Evolutionary conservation across 2,113 vertebrate species (phyloP).

Genomic region (Anarrhichthys ocellatus): DNA sequence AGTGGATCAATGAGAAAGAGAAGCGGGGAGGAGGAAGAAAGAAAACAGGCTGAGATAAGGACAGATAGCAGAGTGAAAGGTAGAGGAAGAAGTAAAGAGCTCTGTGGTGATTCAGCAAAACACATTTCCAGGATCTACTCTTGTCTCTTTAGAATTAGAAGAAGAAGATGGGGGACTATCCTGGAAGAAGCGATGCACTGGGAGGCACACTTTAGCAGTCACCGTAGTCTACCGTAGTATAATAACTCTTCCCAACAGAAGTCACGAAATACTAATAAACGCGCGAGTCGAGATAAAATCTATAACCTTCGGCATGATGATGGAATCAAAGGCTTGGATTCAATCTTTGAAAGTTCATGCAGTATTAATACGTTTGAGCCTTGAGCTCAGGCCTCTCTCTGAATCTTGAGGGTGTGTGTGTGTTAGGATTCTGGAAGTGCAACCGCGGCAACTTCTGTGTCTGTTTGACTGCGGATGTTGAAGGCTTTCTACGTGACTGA

Average conservation of each 20-base stretch:
- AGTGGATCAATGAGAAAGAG: constrained; percentile 55
- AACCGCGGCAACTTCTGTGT: not conserved
- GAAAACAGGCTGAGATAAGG: constrained; percentile 24
- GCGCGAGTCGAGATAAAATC: not conserved
- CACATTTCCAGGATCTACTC: not conserved
- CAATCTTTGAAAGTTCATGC: constrained; percentile 27
- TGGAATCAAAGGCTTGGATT: constrained; percentile 34
- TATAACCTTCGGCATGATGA: not conserved
- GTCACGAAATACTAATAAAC: not conserved
- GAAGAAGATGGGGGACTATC: not conserved
- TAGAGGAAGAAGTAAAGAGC: not conserved
- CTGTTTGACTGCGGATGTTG: not conserved
- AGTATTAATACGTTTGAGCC: constrained; percentile 23
- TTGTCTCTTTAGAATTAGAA: not conserved
- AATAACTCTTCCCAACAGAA: not conserved
- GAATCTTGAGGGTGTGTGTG: not conserved
- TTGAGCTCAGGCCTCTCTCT: constrained; percentile 1
- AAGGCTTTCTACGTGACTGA: not conserved
- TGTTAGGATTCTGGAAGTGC: not conserved
- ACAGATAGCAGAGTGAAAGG: constrained; percentile 20
- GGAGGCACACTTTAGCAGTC: not conserved
- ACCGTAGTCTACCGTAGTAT: not conserved
- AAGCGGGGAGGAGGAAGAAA: constrained; percentile 26
- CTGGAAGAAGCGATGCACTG: not conserved
- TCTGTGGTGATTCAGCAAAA: constrained; percentile 16